A percentile compares a stretch with the other conserved stretches of the same genome.
Conservation (phyloP, 2,113 vertebrate genomes). For the Mesoclemmys tuberculata region DNA sequence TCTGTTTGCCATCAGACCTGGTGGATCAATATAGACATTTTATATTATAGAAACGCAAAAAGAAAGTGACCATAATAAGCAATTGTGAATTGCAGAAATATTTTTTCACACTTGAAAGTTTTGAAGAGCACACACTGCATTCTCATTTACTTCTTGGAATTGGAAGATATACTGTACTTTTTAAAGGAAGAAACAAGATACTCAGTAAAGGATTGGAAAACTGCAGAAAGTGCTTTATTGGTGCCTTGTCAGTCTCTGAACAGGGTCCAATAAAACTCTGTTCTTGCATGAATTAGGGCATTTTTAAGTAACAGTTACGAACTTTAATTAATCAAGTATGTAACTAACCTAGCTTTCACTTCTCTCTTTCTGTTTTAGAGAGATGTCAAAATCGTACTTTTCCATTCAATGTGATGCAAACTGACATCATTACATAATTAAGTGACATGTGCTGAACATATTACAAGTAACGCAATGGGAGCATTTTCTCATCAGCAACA, state of each 20-base stretch:
- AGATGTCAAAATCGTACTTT: not conserved
- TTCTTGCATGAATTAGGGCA: not conserved
- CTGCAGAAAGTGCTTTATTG: not conserved
- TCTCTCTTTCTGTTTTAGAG: not conserved
- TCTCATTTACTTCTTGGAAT: not conserved
- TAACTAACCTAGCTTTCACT: not conserved
- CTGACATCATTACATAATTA: not conserved
- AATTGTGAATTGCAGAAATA: not conserved
- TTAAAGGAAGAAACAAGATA: not conserved
- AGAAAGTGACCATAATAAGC: not conserved
- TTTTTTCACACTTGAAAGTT: not conserved
- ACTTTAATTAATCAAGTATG: slow-evolving; percentile 23
- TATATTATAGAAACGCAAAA: not conserved
- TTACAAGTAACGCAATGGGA: not conserved
- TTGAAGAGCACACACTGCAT: not conserved
- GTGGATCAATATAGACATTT: not conserved
- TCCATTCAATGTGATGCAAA: not conserved
- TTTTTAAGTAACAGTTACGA: not conserved
- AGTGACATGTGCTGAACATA: not conserved
- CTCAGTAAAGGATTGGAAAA: slow-evolving; percentile 11
- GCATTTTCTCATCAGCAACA: not conserved
- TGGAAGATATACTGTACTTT: not conserved
- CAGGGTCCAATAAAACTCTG: not conserved
- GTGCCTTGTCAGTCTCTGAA: not conserved
- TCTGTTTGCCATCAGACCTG: not conserved